Base-by-base conservation (phyloP, 2,888 invertebrate genomes). In the Mycalesis mineus region DNA sequence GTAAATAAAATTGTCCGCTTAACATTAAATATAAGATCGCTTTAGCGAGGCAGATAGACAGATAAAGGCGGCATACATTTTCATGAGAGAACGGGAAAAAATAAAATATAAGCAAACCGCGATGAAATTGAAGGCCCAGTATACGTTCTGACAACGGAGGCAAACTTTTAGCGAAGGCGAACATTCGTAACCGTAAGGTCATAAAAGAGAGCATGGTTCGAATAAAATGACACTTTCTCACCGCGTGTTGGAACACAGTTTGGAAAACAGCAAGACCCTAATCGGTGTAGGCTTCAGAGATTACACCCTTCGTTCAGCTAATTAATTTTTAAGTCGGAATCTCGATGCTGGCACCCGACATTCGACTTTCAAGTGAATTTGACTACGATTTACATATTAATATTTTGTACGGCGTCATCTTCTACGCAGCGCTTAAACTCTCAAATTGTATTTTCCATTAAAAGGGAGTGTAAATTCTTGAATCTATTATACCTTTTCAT, bases 301-400 rank as follows among this genome's bases (percentile, higher is more conserved):
- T 89, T 89, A 89, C 84, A 84, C 84, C 84, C 85, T 87, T 87
- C 82, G 82, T 88, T 84, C 81, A 84, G 83, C 81, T 90, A 89
- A 90, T 90, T 89, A 90, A 90, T 89, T 90, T 90, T 90, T 87
- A 89, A 89, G 86, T 86, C 88, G 73, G 78, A 77, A 76, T 84
- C 80, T 78, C 74, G 68, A 74, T 79, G 73, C 72, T 70, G 66
- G 70, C 77, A 77, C 68, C 74, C 80, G 69, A 69, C 68, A 72
- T 77, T 80, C 75, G 78, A 80, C 75, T 82, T 82, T 75, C 74
- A 74, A 83, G 75, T 77, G 78, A 84, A 83, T 84, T 82, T 74
- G 69, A 77, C 80, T 78, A 71, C 74, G 78, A 84, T 86, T 78
- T 70, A 68, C 67, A 71, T 71, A 68, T 68, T 69, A 64, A 69